A percentile compares a stretch with the other conserved stretches of the same genome.
Conservation (phyloP, 2,797 vertebrate species). For the Acomys russatus region DNA sequence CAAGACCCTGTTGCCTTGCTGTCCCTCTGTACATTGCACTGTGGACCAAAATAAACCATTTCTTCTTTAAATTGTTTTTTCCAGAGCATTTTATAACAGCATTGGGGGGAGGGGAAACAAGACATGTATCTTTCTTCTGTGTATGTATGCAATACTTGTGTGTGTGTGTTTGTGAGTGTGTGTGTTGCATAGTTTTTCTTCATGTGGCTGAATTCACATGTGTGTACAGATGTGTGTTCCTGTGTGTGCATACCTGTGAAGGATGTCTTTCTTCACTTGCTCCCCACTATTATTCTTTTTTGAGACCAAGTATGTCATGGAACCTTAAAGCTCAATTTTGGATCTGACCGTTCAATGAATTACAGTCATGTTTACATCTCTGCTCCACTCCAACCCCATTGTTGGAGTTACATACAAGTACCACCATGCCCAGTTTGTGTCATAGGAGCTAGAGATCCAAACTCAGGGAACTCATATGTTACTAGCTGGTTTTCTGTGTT, state of each 20-base stretch:
- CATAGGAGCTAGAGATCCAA: not conserved
- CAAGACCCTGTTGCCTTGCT: not conserved
- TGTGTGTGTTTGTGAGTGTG: not conserved
- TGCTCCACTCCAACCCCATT: not conserved
- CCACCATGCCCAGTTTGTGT: not conserved
- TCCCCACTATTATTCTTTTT: not conserved
- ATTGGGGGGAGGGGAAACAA: not conserved
- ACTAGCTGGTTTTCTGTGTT: not conserved
- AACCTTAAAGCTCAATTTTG: not conserved
- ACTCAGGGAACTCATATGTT: too few relatives aligned
- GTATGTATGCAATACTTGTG: not conserved
- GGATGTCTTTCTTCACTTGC: not conserved
- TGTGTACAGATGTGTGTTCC: too few relatives aligned
- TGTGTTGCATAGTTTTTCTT: not conserved
- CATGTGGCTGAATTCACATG: too few relatives aligned
- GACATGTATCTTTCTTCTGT: not conserved
- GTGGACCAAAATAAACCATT: not conserved
- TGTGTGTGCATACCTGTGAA: not conserved
- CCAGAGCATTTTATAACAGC: not conserved
- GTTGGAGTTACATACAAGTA: not conserved
- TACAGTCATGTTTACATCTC: not conserved
- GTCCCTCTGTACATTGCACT: not conserved
- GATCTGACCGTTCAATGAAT: not conserved
- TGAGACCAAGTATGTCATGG: not conserved
- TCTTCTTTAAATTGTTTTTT: not conserved